Evolutionary conservation across 2,888 invertebrate species (phyloP).

Genomic region (Acronicta aceris): DNA sequence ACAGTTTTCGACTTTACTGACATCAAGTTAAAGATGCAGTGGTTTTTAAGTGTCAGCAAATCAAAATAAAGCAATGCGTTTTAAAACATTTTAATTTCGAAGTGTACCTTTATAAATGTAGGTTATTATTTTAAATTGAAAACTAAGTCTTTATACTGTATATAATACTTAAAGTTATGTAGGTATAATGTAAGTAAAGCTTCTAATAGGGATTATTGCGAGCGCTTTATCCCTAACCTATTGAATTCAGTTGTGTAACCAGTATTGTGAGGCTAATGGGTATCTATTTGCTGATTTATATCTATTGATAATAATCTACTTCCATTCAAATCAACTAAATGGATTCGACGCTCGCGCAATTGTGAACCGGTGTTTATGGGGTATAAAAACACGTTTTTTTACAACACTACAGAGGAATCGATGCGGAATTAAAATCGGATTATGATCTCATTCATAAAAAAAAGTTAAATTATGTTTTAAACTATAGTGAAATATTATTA

Average conservation of each 20-base stretch:
- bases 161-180: conserved; percentile 49
- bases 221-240: conserved; percentile 58
- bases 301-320: conserved; percentile 78
- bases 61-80: conserved; percentile 57
- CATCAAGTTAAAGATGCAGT: conserved; percentile 43
- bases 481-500: conserved; percentile 54
- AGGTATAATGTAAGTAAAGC: conserved; percentile 41
- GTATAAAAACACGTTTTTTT: conserved; percentile 63
- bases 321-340: conserved; percentile 77
- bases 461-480: conserved; percentile 46
- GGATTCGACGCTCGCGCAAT: conserved; percentile 71
- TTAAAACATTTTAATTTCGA: conserved; percentile 85
- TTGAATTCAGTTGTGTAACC: conserved; percentile 67
- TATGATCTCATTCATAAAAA: conserved; percentile 61
- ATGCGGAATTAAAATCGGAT: conserved; percentile 66
- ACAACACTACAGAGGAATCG: conserved; percentile 57
- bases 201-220: conserved; percentile 47
- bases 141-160: conserved; percentile 56
- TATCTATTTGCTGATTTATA: conserved; percentile 79
- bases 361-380: conserved; percentile 67
- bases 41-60: conserved; percentile 32
- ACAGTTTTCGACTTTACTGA: conserved; percentile 62
- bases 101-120: conserved; percentile 79
- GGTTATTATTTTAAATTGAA: conserved; percentile 70
- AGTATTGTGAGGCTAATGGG: conserved; percentile 74